Evolutionary conservation across 2,888 invertebrate species (phyloP).

Genomic region (Drosophila conformis): DNA sequence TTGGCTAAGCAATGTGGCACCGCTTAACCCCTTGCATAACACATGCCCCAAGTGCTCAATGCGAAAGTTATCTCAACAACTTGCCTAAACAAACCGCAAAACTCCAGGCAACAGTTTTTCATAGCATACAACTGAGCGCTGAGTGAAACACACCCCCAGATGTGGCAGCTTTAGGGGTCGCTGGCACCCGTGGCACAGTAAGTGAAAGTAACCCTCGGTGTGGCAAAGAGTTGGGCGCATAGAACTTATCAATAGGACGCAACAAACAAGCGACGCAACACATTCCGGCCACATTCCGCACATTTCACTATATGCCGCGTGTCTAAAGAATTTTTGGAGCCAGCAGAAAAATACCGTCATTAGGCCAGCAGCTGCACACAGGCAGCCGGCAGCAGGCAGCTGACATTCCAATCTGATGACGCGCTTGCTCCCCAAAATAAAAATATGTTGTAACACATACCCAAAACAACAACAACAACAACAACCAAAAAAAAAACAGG

Average conservation of each 20-base stretch:
- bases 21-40: background rate
- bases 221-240: slow-evolving; percentile 72
- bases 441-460: slow-evolving; percentile 8
- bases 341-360: slow-evolving; percentile 80
- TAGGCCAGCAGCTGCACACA: slow-evolving; percentile 78
- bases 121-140: slow-evolving; percentile 60
- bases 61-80: background rate
- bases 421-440: slow-evolving; percentile 47
- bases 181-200: slow-evolving; percentile 44
- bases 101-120: slow-evolving; percentile 23
- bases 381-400: slow-evolving; percentile 34
- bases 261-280: slow-evolving; percentile 4
- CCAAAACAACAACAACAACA: background rate
- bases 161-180: slow-evolving; percentile 13
- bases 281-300: slow-evolving; percentile 6
- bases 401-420: slow-evolving; percentile 67
- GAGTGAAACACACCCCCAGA: slow-evolving; percentile 1
- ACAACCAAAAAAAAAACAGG: background rate
- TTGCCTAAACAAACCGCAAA: slow-evolving; percentile 5
- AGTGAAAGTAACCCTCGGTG: slow-evolving; percentile 81
- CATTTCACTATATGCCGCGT: slow-evolving; percentile 3
- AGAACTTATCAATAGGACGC: slow-evolving; percentile 66
- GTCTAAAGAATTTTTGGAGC: slow-evolving; percentile 72
- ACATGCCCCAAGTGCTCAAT: background rate
- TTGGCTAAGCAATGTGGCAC: slow-evolving; percentile 15